Percentiles rank a stretch among this genome's conserved stretches.
Evolutionary conservation across 2,888 invertebrate species (phyloP).

Genomic region (Stictocephala bisonia): DNA sequence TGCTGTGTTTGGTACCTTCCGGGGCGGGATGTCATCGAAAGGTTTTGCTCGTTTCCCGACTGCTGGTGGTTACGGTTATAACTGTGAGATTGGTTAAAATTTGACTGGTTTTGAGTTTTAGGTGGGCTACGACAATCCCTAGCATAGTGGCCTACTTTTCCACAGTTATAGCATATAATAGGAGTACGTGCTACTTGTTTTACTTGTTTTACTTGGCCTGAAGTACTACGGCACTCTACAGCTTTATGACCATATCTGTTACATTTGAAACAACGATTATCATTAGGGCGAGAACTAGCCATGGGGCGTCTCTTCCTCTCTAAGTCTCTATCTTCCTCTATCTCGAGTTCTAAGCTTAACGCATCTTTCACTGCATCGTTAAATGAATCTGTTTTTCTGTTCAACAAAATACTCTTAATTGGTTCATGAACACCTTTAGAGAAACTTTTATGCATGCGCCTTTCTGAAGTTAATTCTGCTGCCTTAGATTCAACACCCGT

Average conservation of each 20-base stretch:
- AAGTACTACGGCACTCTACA: background rate
- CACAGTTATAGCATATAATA: background rate
- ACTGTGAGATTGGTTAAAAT: no score
- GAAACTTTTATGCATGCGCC: slow-evolving; percentile 15
- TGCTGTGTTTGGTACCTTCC: background rate
- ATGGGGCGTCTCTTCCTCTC: background rate
- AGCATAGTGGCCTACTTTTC: background rate
- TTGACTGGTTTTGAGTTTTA: background rate
- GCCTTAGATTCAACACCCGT: background rate
- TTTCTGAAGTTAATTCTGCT: background rate
- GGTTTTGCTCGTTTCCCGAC: no score
- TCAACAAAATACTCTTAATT: background rate
- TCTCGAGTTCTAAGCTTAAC: background rate
- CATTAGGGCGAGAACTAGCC: background rate
- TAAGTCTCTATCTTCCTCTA: background rate
- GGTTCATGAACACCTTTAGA: background rate
- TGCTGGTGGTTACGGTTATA: no score
- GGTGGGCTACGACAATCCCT: background rate
- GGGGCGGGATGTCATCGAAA: no score
- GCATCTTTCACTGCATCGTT: slow-evolving; percentile 24
- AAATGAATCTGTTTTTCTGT: background rate
- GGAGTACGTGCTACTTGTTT: background rate
- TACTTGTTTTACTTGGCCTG: background rate
- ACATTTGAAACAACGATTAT: background rate
- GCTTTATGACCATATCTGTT: background rate